phyloP scores from a whole-genome alignment of 1,140 invertebrate genomes.

The Bombus impatiens region DNA sequence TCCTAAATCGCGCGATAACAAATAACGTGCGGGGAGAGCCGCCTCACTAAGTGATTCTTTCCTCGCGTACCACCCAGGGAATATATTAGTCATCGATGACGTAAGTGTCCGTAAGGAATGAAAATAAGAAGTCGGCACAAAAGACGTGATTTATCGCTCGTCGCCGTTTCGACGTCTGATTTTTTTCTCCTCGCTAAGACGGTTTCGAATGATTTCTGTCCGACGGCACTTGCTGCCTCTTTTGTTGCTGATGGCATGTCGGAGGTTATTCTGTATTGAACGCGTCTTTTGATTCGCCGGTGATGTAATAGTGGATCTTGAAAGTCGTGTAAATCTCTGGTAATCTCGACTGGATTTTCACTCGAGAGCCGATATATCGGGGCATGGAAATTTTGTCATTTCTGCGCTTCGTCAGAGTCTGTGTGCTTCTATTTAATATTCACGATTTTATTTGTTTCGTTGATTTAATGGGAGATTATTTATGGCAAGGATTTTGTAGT shows the following conservation, averaged over 20 bases:
- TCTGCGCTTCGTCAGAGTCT: no score
- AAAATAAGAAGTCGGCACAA: conserved; percentile 21
- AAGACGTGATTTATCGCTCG: conserved; percentile 28
- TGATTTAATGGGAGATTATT: no score
- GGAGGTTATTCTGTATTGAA: not conserved
- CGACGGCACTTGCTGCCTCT: not conserved
- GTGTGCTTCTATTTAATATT: no score
- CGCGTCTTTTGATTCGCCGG: not conserved
- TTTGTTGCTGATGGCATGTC: not conserved
- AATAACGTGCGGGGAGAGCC: not conserved
- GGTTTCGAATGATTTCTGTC: conserved; percentile 9
- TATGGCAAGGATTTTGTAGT: no score
- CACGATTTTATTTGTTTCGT: not conserved
- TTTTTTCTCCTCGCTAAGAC: not conserved
- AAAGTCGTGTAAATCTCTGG: no score
- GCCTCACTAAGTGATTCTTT: conserved; percentile 7
- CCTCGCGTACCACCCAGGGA: not conserved
- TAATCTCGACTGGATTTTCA: not conserved
- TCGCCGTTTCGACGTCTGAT: not conserved
- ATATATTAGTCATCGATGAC: conserved; percentile 39
- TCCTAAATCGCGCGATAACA: conserved; percentile 32
- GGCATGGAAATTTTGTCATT: not conserved
- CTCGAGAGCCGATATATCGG: not conserved
- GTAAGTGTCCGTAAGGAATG: conserved; percentile 20
- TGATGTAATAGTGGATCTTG: not conserved